phyloP scores from a whole-genome alignment of 1,140 invertebrate species.

The Amyelois transitella region DNA sequence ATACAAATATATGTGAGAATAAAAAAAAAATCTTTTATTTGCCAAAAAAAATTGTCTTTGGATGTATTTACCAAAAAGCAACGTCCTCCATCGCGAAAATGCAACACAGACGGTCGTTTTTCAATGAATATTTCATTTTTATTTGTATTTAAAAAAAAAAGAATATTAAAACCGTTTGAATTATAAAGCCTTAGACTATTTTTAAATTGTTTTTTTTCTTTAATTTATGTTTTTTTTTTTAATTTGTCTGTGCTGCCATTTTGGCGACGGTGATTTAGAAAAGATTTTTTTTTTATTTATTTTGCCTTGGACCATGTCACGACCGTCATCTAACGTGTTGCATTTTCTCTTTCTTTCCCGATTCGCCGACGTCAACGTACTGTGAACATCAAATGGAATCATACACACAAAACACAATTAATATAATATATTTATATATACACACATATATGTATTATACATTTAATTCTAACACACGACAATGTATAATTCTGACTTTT shows the following conservation, averaged over 20 bases:
- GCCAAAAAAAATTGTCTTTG: slow-evolving; percentile 24
- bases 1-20: slow-evolving; percentile 47
- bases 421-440: not conserved
- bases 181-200: not conserved
- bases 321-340: slow-evolving; percentile 66
- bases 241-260: slow-evolving; percentile 66
- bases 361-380: slow-evolving; percentile 24
- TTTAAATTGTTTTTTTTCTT: no score
- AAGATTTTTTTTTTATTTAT: slow-evolving; percentile 19
- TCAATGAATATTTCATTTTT: slow-evolving; percentile 10
- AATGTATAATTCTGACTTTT: no score
- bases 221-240: slow-evolving; percentile 16
- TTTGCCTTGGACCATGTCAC: slow-evolving; percentile 41
- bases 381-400: not conserved
- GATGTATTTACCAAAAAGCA: slow-evolving; percentile 18
- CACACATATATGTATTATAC: no score
- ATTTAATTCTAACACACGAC: no score
- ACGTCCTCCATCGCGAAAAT: slow-evolving; percentile 57
- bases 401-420: not conserved
- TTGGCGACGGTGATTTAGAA: slow-evolving; percentile 43
- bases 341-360: slow-evolving; percentile 67
- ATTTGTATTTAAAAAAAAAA: slow-evolving; percentile 13
- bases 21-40: slow-evolving; percentile 20
- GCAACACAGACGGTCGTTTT: slow-evolving; percentile 70
- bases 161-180: not conserved